Evolutionary conservation across 2,113 vertebrate genomes (phyloP), one percentile per base, ranked within the genome.

Genomic region (Apodemus speciosus): DNA sequence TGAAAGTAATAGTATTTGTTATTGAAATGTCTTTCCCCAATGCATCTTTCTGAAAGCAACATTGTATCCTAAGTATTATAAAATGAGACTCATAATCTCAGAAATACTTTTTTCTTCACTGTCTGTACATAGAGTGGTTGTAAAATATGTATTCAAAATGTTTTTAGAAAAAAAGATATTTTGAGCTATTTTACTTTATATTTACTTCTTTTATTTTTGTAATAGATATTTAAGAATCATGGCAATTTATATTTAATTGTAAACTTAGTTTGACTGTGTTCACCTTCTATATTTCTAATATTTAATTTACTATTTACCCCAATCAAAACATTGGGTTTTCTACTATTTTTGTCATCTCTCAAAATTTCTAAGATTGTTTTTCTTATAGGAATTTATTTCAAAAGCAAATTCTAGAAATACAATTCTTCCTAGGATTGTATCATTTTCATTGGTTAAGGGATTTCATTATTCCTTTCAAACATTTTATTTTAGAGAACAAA

Each of bases 341-440:
- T 53, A 21, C 66, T 69, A 16, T 64, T 83, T 87, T 35, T 58
- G 30, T 27, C 11, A 60, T 25, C 2, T 64, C 27, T 90, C 64
- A 84, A 84, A 79, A 60, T 94, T 83, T 90, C 21, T 85, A 76
- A 76, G 16, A 51, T 69, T 11, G 43, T 49, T 80, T 81, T 73
- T 75, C 5, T 6, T 60, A 43, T 2, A 16, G 77, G 51, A 9
- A 7, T 58, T 86, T 93, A 53, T 77, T 51, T n/a, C 56, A 94
- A 84, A 60, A 79, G 58, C 13, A 64, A 9, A 64, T 75, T 85
- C 85, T 72, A 71, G 35, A 83, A 71, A 9, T 76, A 18, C 38
- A n/a, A 79, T 83, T 90, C 56, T 75, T 93, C 51, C n/a, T 27
- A 80, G 25, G 35, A 83, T 81, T 64, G 51, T 38, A 49, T 56